Evolutionary conservation across 2,113 vertebrate genomes (phyloP).

Genomic region (Amazona guildingii): DNA sequence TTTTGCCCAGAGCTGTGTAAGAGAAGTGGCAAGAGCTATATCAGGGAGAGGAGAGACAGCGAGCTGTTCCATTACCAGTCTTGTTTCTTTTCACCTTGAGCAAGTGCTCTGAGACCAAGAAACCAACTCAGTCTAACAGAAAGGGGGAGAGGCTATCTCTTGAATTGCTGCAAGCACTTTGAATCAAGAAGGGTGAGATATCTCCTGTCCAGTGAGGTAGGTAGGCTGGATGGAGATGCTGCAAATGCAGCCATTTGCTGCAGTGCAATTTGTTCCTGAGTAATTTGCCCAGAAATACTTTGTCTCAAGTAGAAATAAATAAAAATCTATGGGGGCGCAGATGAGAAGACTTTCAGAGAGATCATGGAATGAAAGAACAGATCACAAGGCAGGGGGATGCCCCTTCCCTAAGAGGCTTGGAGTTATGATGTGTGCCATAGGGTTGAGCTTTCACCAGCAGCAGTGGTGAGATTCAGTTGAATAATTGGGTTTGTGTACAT

Average conservation of each 20-base stretch:
- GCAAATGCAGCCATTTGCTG: neutral
- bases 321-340: neutral
- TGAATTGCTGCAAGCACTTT: neutral
- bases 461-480: neutral
- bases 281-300: neutral
- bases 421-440: neutral
- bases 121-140: neutral
- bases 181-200: neutral
- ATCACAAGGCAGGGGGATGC: rapidly evolving
- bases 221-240: neutral
- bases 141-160: neutral
- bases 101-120: neutral
- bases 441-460: neutral
- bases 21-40: neutral
- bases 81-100: neutral
- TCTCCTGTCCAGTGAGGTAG: neutral
- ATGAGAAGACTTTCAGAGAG: neutral
- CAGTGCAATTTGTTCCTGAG: neutral
- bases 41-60: neutral
- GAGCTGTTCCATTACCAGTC: neutral
- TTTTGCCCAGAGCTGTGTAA: neutral
- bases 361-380: neutral
- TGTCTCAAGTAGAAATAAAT: neutral
- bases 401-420: neutral
- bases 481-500: neutral